Base-by-base conservation (phyloP, 64 coral and sea anemone genomes). In the Pachyseris speciosa region DNA sequence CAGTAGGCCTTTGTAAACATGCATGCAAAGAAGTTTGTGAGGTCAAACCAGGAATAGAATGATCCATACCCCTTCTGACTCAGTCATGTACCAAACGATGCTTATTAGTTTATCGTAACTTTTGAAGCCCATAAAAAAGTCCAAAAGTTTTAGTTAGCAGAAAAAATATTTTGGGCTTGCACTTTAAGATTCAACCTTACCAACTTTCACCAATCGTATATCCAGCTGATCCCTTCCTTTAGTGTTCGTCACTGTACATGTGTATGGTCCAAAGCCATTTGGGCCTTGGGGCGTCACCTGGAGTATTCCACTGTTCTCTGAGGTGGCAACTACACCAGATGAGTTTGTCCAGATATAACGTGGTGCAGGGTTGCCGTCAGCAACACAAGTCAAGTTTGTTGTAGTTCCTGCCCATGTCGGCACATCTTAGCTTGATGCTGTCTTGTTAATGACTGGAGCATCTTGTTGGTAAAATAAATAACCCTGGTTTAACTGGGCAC, bases 121-220 rank as follows among this genome's bases (percentile, higher is more conserved):
- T n/a, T n/a, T n/a, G n/a, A n/a, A n/a, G n/a, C n/a, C n/a, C n/a
- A n/a, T n/a, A n/a, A n/a, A n/a, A n/a, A n/a, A n/a, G n/a, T n/a
- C n/a, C n/a, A n/a, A n/a, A n/a, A n/a, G n/a, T n/a, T n/a, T n/a
- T n/a, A n/a, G n/a, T n/a, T n/a, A n/a, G n/a, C n/a, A n/a, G n/a
- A n/a, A n/a, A n/a, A n/a, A n/a, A n/a, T n/a, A n/a, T n/a, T n/a
- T n/a, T n/a, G n/a, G n/a, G n/a, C n/a, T n/a, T 20, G 52, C 52
- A 22, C 0, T 15, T 29, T 24, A 28, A 24, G 15, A 12, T 19
- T 70, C 5, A 70, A 40, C 25, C 89, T 60, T 91, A 91, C 89
- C 89, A 47, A 91, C 89, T 91, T 91, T 84, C 28, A 91, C 81
- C 12, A 91, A 26, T 19, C 63, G 67, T 28, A 91, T 59, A 39